Base-by-base conservation (phyloP, 2,113 vertebrate genomes). In the Syngnathus scovelli region DNA sequence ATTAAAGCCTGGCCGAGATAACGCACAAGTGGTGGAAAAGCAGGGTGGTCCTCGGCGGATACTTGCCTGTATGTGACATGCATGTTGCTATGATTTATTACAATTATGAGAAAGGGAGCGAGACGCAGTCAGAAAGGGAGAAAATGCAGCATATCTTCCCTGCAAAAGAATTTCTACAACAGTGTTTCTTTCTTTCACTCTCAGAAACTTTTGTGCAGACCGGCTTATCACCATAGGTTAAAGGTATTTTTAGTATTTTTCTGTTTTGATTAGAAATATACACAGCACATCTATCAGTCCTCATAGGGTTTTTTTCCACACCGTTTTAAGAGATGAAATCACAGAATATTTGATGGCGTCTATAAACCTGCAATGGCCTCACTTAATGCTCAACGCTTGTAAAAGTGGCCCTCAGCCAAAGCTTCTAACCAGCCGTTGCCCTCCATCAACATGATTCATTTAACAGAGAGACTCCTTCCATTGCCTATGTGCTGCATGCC, bases 391-490 rank as follows among this genome's bases (percentile, higher is more conserved):
- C 33, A 33, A 16, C 18, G 44, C 61, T 64, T 49, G 62, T 33
- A 64, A 46, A 64, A 37, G 23, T 64, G 62, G 62, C 62, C 16
- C 44, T 48, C 46, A 12, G 13, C 62, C 62, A 49, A 64, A 64
- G 4, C 27, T 49, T 27, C 23, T 36, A 11, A 37, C 23, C 15
- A 27, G 15, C 46, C 62, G 5, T 37, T 64, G 44, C 44, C 44
- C 27, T 64, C 62, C 5, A 36, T 64, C 16, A 49, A 36, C 23
- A 49, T 1, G 44, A 11, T 64, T 64, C 18, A 49, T 49, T 64
- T 64, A 33, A 49, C 48, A 36, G 33, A 2, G 16, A 49, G 44
- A 36, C 59, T 21, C 41, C 11, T 39, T 43, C 60, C 60, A 61
- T 12, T 43, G 44, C 62, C 44, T 36, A 10, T 18, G 44, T 49